Evolutionary conservation across 2,888 invertebrate genomes (phyloP).

Genomic region (Aleiodes leptofemur): DNA sequence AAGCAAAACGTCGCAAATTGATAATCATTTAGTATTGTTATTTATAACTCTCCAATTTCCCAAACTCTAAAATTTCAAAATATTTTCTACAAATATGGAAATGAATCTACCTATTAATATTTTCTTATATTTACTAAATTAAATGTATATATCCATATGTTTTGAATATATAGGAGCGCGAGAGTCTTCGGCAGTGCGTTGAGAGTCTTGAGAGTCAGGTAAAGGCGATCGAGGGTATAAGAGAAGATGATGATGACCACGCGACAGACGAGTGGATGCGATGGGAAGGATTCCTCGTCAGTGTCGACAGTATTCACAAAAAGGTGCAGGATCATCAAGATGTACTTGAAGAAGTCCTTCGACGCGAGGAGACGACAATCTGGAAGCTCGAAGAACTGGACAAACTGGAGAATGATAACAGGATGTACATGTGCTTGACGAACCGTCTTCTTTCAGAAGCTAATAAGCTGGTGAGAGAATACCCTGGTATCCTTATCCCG

Average conservation of each 20-base stretch:
- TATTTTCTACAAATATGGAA: no score
- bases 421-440: constrained; percentile 79
- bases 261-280: constrained; percentile 79
- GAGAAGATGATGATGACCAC: constrained; percentile 78
- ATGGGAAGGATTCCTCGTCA: constrained; percentile 84
- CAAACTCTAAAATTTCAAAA: no score
- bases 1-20: no score
- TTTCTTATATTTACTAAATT: no score
- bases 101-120: no score
- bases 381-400: constrained; percentile 84
- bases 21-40: no score
- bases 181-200: constrained; percentile 79
- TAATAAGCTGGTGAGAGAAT: constrained; percentile 81
- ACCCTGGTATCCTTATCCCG: constrained; percentile 84
- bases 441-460: constrained; percentile 81
- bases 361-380: constrained; percentile 82
- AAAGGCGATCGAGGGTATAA: constrained; percentile 82
- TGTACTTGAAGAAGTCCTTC: constrained; percentile 78
- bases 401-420: constrained; percentile 82
- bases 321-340: constrained; percentile 66
- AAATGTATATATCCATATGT: no score
- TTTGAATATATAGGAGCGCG: constrained; percentile 65
- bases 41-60: no score
- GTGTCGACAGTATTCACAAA: constrained; percentile 79
- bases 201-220: constrained; percentile 82